phyloP scores from a whole-genome alignment of 2,113 vertebrate genomes.

The Podiceps cristatus region DNA sequence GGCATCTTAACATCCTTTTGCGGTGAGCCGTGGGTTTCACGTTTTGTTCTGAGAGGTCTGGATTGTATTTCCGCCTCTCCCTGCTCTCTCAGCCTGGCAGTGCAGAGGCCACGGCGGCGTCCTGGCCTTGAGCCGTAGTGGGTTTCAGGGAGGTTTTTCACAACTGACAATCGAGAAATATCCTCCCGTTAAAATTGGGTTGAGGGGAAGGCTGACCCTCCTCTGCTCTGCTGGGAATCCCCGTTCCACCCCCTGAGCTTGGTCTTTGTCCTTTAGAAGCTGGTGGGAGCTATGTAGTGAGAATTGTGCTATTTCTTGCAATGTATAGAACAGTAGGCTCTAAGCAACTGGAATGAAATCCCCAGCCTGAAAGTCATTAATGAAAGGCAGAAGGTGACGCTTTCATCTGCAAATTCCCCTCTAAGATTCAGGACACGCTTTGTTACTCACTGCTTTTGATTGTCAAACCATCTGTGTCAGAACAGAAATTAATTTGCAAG shows the following conservation, averaged over 20 bases:
- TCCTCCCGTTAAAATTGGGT: neutral
- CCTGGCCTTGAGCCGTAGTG: neutral
- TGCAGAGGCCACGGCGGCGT: neutral
- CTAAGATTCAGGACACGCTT: neutral
- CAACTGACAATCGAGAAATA: neutral
- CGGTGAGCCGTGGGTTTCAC: neutral
- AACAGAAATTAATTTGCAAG: slow-evolving; percentile 9
- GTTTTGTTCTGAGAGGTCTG: neutral
- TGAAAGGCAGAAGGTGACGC: neutral
- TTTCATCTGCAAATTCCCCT: slow-evolving; percentile 5
- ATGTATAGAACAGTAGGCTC: accelerated
- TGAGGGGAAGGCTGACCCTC: neutral
- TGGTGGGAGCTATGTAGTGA: neutral
- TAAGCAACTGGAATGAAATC: neutral
- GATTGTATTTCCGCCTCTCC: neutral
- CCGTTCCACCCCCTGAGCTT: neutral
- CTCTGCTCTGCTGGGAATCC: neutral
- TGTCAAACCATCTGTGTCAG: neutral
- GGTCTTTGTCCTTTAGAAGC: neutral
- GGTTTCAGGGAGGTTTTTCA: neutral
- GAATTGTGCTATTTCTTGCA: neutral
- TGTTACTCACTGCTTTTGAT: neutral
- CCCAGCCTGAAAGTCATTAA: neutral
- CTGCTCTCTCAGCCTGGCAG: neutral
- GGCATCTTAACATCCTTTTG: neutral